Base-by-base conservation (phyloP, 2,113 vertebrate species). In the Eretmochelys imbricata region DNA sequence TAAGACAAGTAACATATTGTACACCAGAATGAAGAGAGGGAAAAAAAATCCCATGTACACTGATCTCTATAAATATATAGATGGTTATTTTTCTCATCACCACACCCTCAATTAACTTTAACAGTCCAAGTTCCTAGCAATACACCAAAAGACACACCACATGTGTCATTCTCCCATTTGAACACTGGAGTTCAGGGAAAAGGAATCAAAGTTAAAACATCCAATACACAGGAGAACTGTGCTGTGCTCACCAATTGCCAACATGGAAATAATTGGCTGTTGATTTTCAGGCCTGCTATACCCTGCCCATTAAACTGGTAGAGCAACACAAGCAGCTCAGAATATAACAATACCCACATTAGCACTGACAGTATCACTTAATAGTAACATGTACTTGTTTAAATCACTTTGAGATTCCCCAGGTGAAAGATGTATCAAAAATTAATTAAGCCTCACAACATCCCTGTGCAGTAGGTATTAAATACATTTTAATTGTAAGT, bases 1-100 rank as follows among this genome's bases (percentile, higher is more conserved):
- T 69, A 46, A 94, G 91, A 94, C 57, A 93, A 96, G 94, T 88
- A 90, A 69, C 96, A 95, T 91, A 91, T 96, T 97, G 91, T 11
- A 72, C 72, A 84, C 46, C 50, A 55, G 91, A 91, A 92, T 81
- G 89, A 97, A 93, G 81, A 96, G 91, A 94, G 89, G 93, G 75
- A 85, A 55, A 2, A 29, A 29, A 69, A 20, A 3, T 46, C 29
- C 53, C 59, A 96, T 85, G 91, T 85, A 94, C 55, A 92, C 27
- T 75, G 51, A 90, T 95, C 92, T 93, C 92, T 93, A 94, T 93
- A 78, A 88, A 88, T 46, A 95, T 96, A 93, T 72, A 88, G 55
- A 54, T 81, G 91, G 82, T 93, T 88, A 16, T 86, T 96, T 65
- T 89, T 93, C 92, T 87, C 91, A 90, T 62, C 93, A 88, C 82